A percentile compares a stretch with the other conserved stretches of the same genome.
Conservation (phyloP, 2,888 invertebrate species). For the Holacanthella duospinosa region DNA sequence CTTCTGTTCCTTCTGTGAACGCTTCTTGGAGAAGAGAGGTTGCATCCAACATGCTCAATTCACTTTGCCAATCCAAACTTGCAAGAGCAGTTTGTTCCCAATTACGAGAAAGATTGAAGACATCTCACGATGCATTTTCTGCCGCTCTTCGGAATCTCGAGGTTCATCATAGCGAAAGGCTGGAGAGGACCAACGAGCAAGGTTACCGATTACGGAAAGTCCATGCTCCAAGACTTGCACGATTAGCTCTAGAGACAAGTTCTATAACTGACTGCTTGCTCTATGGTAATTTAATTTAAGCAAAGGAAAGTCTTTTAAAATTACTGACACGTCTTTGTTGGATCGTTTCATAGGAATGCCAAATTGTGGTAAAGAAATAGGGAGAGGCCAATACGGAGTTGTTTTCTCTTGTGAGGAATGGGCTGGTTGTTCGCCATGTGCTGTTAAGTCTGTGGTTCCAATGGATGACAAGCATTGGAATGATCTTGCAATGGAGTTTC, state of each 20-base stretch:
- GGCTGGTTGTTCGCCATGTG: constrained; percentile 62
- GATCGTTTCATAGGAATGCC: constrained; percentile 44
- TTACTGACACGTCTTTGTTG: too few species aligned
- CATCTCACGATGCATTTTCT: constrained; percentile 55
- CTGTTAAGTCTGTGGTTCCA: constrained; percentile 77
- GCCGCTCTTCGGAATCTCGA: constrained; percentile 58
- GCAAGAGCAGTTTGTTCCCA: constrained; percentile 59
- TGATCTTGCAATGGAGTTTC: constrained; percentile 82
- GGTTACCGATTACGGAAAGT: constrained; percentile 63
- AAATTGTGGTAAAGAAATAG: constrained; percentile 46
- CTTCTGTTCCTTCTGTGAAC: constrained; percentile 45
- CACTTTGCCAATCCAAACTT: constrained; percentile 58
- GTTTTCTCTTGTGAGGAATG: constrained; percentile 70
- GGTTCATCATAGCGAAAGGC: constrained; percentile 55
- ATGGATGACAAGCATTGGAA: constrained; percentile 82
- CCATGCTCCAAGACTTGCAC: constrained; percentile 68
- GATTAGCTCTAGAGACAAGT: constrained; percentile 69
- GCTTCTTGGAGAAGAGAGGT: constrained; percentile 61
- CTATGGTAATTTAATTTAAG: constrained; percentile 57
- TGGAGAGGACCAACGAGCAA: constrained; percentile 70
- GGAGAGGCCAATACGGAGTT: constrained; percentile 78
- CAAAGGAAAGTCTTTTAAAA: too few species aligned
- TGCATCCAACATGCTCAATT: constrained; percentile 55
- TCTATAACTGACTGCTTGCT: constrained; percentile 67
- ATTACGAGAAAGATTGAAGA: constrained; percentile 56